phyloP scores from a whole-genome alignment of 2,113 vertebrate genomes.

The Zosterops hypoxanthus region DNA sequence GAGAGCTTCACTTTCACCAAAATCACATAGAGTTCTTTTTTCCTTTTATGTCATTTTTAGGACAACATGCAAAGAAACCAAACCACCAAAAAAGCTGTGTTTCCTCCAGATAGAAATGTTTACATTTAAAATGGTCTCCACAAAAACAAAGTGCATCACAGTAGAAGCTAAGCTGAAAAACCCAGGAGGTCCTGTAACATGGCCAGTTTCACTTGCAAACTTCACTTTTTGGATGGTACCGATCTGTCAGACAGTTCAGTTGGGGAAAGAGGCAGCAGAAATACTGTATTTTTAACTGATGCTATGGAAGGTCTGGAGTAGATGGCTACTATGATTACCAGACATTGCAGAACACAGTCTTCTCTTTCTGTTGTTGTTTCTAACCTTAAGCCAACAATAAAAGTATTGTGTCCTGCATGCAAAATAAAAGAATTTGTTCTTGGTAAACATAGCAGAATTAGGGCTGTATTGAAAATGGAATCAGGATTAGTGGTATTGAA shows the following conservation, averaged over 20 bases:
- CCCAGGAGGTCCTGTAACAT: background rate
- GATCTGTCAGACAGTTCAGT: background rate
- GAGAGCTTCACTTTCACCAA: background rate
- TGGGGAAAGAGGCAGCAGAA: background rate
- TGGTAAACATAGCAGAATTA: background rate
- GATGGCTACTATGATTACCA: background rate
- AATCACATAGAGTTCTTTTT: background rate
- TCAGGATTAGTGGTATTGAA: conserved; percentile 35
- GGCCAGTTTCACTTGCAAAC: background rate
- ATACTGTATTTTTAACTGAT: background rate
- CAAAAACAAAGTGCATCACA: background rate
- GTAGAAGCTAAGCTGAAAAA: background rate
- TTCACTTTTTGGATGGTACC: background rate
- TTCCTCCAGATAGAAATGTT: conserved; percentile 29
- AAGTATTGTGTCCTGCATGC: background rate
- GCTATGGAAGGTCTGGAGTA: background rate
- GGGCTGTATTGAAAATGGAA: background rate
- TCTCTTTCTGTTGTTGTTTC: background rate
- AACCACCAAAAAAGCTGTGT: background rate
- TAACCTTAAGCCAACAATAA: conserved; percentile 9
- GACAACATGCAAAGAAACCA: background rate
- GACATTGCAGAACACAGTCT: background rate
- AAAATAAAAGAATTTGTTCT: background rate
- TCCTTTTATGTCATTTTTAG: background rate
- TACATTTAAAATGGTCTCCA: background rate